Evolutionary conservation across 2,888 invertebrate genomes (phyloP).

Genomic region (Caenorhabditis sp.): DNA sequence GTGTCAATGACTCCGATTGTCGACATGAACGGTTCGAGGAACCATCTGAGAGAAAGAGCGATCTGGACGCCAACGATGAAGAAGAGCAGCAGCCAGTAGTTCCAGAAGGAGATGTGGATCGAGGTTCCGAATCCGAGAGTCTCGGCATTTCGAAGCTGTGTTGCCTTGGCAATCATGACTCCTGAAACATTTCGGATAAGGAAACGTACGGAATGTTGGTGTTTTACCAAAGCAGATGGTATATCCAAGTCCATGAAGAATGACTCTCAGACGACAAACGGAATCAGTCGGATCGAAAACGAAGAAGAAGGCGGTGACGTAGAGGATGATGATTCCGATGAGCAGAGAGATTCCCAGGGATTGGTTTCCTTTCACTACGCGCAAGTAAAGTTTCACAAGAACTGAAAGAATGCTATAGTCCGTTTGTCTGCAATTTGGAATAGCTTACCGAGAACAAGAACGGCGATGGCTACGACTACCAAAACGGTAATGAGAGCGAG

Average conservation of each 20-base stretch:
- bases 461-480: constrained; percentile 71
- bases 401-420: constrained; percentile 48
- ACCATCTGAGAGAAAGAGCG: constrained; percentile 77
- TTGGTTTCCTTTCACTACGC: constrained; percentile 82
- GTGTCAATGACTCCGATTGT: constrained; percentile 69
- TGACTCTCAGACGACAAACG: constrained; percentile 74
- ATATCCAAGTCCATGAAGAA: constrained; percentile 78
- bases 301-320: constrained; percentile 80
- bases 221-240: constrained; percentile 78
- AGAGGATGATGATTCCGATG: constrained; percentile 79
- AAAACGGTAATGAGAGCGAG: constrained; percentile 74
- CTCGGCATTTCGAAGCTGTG: constrained; percentile 81
- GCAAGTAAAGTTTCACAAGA: constrained; percentile 76
- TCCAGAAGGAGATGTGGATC: constrained; percentile 82
- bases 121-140: constrained; percentile 75
- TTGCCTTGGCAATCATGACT: constrained; percentile 82
- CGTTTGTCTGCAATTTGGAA: not conserved
- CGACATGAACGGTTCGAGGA: constrained; percentile 75
- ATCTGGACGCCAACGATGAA: constrained; percentile 82
- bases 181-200: constrained; percentile 40
- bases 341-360: constrained; percentile 81
- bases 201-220: not conserved
- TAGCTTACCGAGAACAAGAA: constrained; percentile 66
- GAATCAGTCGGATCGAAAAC: constrained; percentile 77
- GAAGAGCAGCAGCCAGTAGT: constrained; percentile 82